Percentiles rank a stretch among this genome's conserved stretches.
Conservation (phyloP, 2,113 vertebrate species). For the Hydrochoerus hydrochaeris region DNA sequence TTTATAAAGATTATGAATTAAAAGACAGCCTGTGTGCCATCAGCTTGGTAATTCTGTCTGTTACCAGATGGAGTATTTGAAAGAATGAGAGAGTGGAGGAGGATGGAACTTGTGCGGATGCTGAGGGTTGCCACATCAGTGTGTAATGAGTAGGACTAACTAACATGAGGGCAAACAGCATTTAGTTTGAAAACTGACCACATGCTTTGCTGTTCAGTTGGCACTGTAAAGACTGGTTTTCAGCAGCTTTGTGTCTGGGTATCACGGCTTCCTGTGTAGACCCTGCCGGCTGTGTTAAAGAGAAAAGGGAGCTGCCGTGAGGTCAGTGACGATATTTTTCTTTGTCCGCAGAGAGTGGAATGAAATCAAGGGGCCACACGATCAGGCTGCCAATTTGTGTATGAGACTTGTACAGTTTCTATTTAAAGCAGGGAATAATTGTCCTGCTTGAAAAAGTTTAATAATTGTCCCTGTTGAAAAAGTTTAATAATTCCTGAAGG, state of each 20-base stretch:
- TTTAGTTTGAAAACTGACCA: slow-evolving; percentile 71
- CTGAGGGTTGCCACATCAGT: neutral
- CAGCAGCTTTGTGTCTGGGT: slow-evolving; percentile 70
- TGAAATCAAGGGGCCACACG: slow-evolving; percentile 75
- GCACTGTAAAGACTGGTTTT: slow-evolving; percentile 72
- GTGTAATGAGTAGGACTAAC: slow-evolving; percentile 37
- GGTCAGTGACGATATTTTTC: slow-evolving; percentile 76
- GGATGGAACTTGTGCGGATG: neutral
- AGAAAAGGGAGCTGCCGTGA: slow-evolving; percentile 78
- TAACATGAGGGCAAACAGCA: slow-evolving; percentile 12
- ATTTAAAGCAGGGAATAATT: slow-evolving; percentile 56
- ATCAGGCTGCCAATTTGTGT: slow-evolving; percentile 72
- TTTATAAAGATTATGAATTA: slow-evolving; percentile 24
- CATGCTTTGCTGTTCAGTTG: slow-evolving; percentile 80
- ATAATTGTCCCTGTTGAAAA: slow-evolving; percentile 18
- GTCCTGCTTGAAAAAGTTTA: neutral
- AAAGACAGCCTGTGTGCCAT: slow-evolving; percentile 4
- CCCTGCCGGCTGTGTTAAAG: slow-evolving; percentile 73
- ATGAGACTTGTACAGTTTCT: slow-evolving; percentile 63
- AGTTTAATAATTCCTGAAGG: neutral
- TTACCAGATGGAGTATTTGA: slow-evolving; percentile 34
- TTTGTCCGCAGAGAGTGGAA: slow-evolving; percentile 75
- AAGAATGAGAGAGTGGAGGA: slow-evolving; percentile 57
- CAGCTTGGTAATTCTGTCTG: slow-evolving; percentile 15
- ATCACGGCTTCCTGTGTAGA: slow-evolving; percentile 71